Percentiles rank a stretch among this genome's conserved stretches.
Evolutionary conservation across 2,113 vertebrate genomes (phyloP).

Genomic region (Chauna torquata): DNA sequence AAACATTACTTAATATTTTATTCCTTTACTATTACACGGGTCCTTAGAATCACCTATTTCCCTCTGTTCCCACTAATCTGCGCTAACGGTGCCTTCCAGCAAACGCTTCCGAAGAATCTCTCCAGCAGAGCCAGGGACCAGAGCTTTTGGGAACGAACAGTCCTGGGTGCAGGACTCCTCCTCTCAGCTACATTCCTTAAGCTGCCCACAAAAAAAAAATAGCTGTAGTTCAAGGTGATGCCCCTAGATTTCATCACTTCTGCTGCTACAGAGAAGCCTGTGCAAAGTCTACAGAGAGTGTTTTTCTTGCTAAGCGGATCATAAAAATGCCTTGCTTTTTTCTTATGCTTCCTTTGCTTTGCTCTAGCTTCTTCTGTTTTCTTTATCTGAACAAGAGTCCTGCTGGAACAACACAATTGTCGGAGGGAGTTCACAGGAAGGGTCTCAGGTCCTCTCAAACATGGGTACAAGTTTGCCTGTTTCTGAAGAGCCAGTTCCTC

Average conservation of each 20-base stretch:
- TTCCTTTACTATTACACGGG: not conserved
- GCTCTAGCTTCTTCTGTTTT: not conserved
- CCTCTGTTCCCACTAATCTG: not conserved
- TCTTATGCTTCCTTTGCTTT: not conserved
- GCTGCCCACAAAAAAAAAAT: not conserved
- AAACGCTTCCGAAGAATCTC: not conserved
- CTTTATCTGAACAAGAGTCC: not conserved
- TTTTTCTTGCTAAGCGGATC: not conserved
- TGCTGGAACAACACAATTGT: not conserved
- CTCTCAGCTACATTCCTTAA: not conserved
- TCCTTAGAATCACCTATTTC: not conserved
- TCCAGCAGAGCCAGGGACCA: not conserved
- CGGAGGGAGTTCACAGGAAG: not conserved
- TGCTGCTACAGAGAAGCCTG: not conserved
- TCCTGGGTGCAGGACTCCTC: not conserved
- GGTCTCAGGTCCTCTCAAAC: not conserved
- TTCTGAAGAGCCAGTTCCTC: not conserved
- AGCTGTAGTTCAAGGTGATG: too few species aligned
- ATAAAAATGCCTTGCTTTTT: not conserved
- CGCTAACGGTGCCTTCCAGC: not conserved
- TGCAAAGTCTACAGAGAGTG: not conserved
- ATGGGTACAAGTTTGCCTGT: not conserved
- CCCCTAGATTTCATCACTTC: not conserved
- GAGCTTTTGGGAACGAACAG: not conserved
- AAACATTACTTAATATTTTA: not conserved